Conservation (phyloP, 2,113 vertebrate species). For the Bubo blakistoni region DNA sequence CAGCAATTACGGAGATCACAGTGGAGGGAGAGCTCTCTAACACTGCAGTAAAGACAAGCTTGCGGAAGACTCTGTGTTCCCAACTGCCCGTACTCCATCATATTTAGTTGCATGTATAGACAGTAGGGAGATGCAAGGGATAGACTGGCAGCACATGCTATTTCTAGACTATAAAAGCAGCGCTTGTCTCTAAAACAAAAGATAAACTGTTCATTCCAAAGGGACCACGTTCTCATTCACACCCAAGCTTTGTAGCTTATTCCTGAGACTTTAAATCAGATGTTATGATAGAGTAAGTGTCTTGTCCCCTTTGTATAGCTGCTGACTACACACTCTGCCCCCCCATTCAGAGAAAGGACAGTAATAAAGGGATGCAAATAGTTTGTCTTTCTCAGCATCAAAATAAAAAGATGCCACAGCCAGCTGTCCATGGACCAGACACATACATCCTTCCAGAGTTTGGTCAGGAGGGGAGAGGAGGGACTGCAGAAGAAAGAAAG, state of each 20-base stretch:
- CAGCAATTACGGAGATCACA: neutral
- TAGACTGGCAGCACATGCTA: rapidly evolving
- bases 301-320: neutral
- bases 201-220: neutral
- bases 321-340: neutral
- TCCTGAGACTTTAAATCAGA: neutral
- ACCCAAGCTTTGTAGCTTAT: neutral
- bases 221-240: neutral
- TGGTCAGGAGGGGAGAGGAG: neutral
- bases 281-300: neutral
- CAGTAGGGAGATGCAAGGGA: neutral
- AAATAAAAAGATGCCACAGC: neutral
- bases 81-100: rapidly evolving
- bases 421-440: neutral
- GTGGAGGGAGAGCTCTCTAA: neutral
- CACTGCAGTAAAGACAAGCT: neutral
- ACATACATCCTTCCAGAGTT: neutral
- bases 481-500: neutral
- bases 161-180: neutral
- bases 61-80: neutral
- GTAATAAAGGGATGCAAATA: neutral
- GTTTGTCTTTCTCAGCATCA: neutral
- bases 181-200: neutral
- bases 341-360: neutral
- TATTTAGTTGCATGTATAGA: neutral